These are phyloP conservation scores for Dryobates pubescens DNA, from an alignment of 2,797 vertebrate species.

Conservation along the genomic window DNA sequence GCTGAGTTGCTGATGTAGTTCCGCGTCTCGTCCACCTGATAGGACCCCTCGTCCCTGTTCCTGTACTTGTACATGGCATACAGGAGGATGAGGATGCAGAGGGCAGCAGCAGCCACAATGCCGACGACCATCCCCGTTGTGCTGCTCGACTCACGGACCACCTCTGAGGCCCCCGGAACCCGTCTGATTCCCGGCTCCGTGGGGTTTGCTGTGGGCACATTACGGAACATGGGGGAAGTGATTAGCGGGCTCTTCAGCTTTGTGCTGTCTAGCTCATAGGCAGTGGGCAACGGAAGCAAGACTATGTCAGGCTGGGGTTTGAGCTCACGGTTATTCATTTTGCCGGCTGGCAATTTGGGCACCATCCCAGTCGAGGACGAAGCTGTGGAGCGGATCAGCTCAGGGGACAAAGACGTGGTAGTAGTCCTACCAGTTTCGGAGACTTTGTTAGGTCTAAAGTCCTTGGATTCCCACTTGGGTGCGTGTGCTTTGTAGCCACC, in stretches of 20 bases:
- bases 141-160: constrained; percentile 99
- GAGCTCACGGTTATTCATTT: constrained; percentile 97
- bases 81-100: constrained; percentile 99
- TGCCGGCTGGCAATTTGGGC: constrained; percentile 95
- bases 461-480: constrained; percentile 99
- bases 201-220: constrained; percentile 99
- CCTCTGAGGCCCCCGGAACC: constrained; percentile 98
- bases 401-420: constrained; percentile 93
- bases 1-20: constrained; percentile 99
- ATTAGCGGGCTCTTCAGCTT: constrained; percentile 98
- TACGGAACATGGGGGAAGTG: constrained; percentile 99
- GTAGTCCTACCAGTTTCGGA: constrained; percentile 96
- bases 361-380: constrained; percentile 91
- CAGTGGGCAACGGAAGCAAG: constrained; percentile 98
- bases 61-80: constrained; percentile 99
- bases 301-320: constrained; percentile 97
- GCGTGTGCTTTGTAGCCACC: constrained; percentile 98
- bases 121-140: constrained; percentile 99
- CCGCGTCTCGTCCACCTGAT: constrained; percentile 99
- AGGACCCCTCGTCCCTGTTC: constrained; percentile 99
- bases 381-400: constrained; percentile 91
- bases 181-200: constrained; percentile 98
- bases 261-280: constrained; percentile 99
- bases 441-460: constrained; percentile 99
- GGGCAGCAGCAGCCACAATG: constrained; percentile 99